A percentile compares a stretch with the other conserved stretches of the same genome.
Conservation (phyloP, 1,140 invertebrate species). For the Drosophila jambulina region DNA sequence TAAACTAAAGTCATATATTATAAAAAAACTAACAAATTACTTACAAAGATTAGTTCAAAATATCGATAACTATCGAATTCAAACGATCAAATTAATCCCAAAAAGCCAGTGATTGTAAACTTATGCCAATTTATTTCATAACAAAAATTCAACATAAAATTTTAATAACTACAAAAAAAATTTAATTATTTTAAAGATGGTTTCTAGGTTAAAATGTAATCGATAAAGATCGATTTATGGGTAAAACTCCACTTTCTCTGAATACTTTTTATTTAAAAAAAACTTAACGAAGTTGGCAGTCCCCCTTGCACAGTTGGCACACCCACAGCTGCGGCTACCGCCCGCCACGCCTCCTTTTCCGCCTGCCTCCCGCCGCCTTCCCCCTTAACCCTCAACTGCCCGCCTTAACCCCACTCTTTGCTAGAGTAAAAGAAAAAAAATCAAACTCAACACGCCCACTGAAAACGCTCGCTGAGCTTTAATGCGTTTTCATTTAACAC, state of each 20-base stretch:
- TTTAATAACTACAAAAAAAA: too few species aligned
- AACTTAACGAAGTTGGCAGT: conserved; percentile 37
- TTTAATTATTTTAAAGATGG: too few species aligned
- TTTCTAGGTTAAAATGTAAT: background rate
- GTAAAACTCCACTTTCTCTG: background rate
- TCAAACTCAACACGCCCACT: conserved; percentile 68
- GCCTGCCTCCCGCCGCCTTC: background rate
- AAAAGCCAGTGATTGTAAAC: too few species aligned
- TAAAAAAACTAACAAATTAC: too few species aligned
- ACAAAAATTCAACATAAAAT: too few species aligned
- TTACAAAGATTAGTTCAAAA: too few species aligned
- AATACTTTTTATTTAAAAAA: background rate
- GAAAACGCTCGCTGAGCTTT: conserved; percentile 71
- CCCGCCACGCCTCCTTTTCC: conserved; percentile 19
- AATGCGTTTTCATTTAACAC: conserved; percentile 83
- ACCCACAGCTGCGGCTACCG: conserved; percentile 31
- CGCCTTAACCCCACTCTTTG: conserved; percentile 4
- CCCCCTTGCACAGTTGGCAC: conserved; percentile 50
- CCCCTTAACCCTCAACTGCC: conserved; percentile 9
- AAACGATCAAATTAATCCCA: too few species aligned
- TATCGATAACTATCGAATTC: too few species aligned
- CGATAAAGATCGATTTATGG: background rate
- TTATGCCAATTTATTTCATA: too few species aligned
- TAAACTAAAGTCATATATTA: too few species aligned
- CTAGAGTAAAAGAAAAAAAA: background rate